Conservation (phyloP, 2,888 invertebrate species). For the Acleris cristana region DNA sequence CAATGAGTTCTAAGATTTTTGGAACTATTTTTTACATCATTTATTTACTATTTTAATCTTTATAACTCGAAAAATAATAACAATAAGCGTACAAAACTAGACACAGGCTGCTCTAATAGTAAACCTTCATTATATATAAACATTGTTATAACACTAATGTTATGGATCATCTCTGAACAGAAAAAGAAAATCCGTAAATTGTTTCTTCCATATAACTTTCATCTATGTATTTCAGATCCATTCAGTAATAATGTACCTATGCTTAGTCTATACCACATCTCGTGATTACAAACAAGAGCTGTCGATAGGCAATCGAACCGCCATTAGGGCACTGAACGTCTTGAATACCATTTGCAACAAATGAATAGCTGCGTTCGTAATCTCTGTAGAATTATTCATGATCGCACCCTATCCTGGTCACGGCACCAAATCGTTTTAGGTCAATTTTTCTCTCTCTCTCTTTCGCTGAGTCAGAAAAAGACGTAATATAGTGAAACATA, state of each 20-base stretch:
- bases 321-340: conserved; percentile 38
- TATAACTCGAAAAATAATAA: too few relatives aligned
- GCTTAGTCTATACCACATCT: neutral
- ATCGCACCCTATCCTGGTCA: conserved; percentile 33
- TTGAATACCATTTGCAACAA: conserved; percentile 40
- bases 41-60: too few relatives aligned
- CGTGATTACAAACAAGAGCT: conserved; percentile 29
- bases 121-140: too few relatives aligned
- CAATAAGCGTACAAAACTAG: too few relatives aligned
- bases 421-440: conserved; percentile 25
- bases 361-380: conserved; percentile 39
- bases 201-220: neutral
- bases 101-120: too few relatives aligned
- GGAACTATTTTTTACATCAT: too few relatives aligned
- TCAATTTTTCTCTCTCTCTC: conserved; percentile 10
- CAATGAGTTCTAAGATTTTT: too few relatives aligned
- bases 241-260: neutral
- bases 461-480: conserved; percentile 6
- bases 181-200: too few relatives aligned
- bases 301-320: conserved; percentile 36
- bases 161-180: too few relatives aligned
- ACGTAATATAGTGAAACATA: conserved; percentile 5
- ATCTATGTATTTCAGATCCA: neutral
- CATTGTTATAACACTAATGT: too few relatives aligned
- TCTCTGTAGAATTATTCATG: conserved; percentile 39